Base-by-base conservation (phyloP, 1,140 invertebrate genomes). In the Hermatobates lingyangjiaoensis region DNA sequence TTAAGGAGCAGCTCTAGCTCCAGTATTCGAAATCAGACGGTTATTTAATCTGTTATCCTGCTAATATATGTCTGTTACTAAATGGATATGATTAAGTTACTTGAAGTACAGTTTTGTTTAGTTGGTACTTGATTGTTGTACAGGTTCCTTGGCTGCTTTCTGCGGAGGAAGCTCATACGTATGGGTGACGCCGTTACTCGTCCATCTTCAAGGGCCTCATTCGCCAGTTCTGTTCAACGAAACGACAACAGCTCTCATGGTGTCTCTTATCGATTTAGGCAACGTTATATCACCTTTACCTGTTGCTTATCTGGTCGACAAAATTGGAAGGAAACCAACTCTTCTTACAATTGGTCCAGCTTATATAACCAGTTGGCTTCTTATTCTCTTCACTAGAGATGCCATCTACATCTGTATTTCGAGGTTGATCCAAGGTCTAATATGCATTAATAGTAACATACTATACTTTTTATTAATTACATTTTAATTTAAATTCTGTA, bases 351-450 rank as follows among this genome's bases (percentile, higher is more conserved):
- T 84, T 23, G 68, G 78, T 0, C 48, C 79, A 2, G 79, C 83
- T 0, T 90, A 84, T 59, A 61, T 84, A 5, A 27, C 81, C 12
- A 85, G 83, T 53, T 91, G 83, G 82, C 23, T 75, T 4, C 60
- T 81, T 1, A 83, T 87, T 10, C 71, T 79, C 20, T 73, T 77
- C 57, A 73, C 77, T 5, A 68, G 66, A 14, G 69, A 67, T 12
- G 66, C 76, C 0, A 69, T 45, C 2, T 18, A 18, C 5, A 24
- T 56, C 1, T 56, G 45, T 40, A 23, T 56, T 7, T 48, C 52
- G 38, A 45, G 49, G 40, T 23, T 55, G 12, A 50, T 57, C 12
- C 40, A 53, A 61, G 87, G 87, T 25, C n/a, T n/a, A n/a, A n/a
- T n/a, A n/a, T n/a, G n/a, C n/a, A n/a, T n/a, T n/a, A n/a, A n/a